A percentile compares a stretch with the other conserved stretches of the same genome.
Conservation (phyloP, 2,797 vertebrate genomes). For the Chelon labrosus region DNA sequence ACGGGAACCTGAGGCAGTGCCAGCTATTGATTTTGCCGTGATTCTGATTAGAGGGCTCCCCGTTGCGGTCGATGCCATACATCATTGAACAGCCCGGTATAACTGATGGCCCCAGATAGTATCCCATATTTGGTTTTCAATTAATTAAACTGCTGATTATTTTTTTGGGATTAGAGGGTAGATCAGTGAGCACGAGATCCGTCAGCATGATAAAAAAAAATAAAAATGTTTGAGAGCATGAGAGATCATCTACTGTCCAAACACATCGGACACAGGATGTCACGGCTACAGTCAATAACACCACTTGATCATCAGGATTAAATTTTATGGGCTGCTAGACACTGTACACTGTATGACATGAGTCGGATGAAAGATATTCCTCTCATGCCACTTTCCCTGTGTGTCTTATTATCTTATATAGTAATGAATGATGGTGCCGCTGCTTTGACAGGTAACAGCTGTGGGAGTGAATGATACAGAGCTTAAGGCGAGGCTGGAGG, state of each 20-base stretch:
- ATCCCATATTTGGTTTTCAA: conserved; percentile 75
- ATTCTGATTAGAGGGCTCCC: conserved; percentile 82
- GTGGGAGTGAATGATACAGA: conserved; percentile 58
- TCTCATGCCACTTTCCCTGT: conserved; percentile 38
- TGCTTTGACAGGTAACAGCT: conserved; percentile 66
- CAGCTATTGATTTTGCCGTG: conserved; percentile 81
- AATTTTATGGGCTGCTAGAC: conserved; percentile 59
- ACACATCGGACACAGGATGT: conserved; percentile 39
- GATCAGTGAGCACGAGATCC: conserved; percentile 58
- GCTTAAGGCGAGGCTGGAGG: conserved; percentile 66
- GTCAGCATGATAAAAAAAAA: conserved; percentile 15
- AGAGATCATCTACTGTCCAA: conserved; percentile 42
- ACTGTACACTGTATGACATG: conserved; percentile 34
- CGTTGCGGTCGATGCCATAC: conserved; percentile 77
- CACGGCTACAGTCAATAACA: conserved; percentile 60
- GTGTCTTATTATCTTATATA: conserved; percentile 47
- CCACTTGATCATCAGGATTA: conserved; percentile 62
- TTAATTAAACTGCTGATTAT: conserved; percentile 71
- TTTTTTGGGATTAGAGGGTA: conserved; percentile 71
- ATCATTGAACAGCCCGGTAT: conserved; percentile 76
- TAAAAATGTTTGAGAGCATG: background rate
- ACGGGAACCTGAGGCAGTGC: conserved; percentile 71
- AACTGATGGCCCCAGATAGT: conserved; percentile 74
- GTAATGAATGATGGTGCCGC: conserved; percentile 66
- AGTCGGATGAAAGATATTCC: conserved; percentile 52